A percentile compares a stretch with the other conserved stretches of the same genome.
These are phyloP conservation scores for Helicoverpa assulta DNA, from an alignment of 2,888 invertebrate species.

Conservation along the genomic window DNA sequence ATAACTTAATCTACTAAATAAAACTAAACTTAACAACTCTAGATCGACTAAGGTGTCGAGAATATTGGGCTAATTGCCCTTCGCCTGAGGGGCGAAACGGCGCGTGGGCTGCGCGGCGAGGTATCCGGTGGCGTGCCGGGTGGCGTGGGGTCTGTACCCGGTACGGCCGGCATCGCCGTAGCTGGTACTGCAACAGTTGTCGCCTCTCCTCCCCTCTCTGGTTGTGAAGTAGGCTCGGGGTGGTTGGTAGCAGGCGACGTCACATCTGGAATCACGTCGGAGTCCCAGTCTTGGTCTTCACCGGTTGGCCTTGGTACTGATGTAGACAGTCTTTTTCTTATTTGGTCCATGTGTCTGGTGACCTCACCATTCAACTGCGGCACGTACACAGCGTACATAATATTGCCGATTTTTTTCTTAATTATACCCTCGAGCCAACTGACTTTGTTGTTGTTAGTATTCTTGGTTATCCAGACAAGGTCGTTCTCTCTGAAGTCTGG, in stretches of 20 bases:
- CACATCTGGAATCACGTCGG: slow-evolving; percentile 17
- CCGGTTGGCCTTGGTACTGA: neutral
- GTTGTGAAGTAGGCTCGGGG: neutral
- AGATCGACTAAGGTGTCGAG: neutral
- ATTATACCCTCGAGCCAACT: slow-evolving; percentile 17
- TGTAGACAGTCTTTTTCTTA: neutral
- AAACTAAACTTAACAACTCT: no score
- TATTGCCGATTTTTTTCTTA: slow-evolving; percentile 9
- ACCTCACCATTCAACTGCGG: slow-evolving; percentile 7
- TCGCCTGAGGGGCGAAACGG: neutral
- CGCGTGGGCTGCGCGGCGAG: neutral
- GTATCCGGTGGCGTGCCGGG: neutral
- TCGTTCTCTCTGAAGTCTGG: slow-evolving; percentile 19
- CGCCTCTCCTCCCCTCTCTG: neutral
- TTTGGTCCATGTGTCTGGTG: slow-evolving; percentile 29
- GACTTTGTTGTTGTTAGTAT: slow-evolving; percentile 6
- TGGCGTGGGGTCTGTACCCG: neutral
- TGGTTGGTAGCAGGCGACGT: neutral
- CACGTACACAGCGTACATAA: slow-evolving; percentile 15
- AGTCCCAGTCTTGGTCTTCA: slow-evolving; percentile 12
- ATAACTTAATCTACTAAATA: no score
- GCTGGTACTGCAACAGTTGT: neutral
- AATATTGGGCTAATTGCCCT: slow-evolving; percentile 11
- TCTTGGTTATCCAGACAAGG: slow-evolving; percentile 17
- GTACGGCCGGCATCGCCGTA: no score